Evolutionary conservation across 2,888 invertebrate species (phyloP).

Genomic region (Pachycephus smyrnensis): DNA sequence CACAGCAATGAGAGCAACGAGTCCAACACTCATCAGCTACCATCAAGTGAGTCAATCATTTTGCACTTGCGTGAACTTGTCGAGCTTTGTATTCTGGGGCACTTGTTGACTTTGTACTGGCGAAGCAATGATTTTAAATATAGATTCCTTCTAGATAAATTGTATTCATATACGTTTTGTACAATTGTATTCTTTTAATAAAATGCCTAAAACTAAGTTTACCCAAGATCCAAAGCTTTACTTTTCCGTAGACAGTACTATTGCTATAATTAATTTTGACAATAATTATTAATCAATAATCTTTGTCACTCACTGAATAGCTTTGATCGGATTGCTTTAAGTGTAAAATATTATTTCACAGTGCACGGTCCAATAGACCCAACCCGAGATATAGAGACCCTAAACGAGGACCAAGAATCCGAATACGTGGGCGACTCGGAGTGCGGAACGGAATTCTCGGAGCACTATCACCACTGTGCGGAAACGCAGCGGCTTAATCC

Average conservation of each 20-base stretch:
- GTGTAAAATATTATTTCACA: slow-evolving; percentile 36
- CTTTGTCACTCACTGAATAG: too few relatives aligned
- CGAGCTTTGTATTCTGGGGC: background rate
- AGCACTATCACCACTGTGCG: slow-evolving; percentile 70
- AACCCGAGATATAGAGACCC: slow-evolving; percentile 74
- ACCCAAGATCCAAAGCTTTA: background rate
- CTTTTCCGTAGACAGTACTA: background rate
- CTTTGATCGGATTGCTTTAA: background rate
- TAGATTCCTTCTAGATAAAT: background rate
- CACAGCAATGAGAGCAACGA: slow-evolving; percentile 87
- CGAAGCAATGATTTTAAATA: background rate
- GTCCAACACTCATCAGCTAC: slow-evolving; percentile 72
- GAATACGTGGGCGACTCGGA: slow-evolving; percentile 79
- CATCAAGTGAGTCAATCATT: slow-evolving; percentile 60
- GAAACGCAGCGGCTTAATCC: slow-evolving; percentile 72
- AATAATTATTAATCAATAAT: background rate
- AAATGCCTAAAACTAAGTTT: background rate
- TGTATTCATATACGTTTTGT: too few relatives aligned
- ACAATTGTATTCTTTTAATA: background rate
- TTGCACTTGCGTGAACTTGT: background rate
- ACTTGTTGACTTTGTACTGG: background rate
- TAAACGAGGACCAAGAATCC: slow-evolving; percentile 77
- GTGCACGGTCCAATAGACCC: slow-evolving; percentile 72
- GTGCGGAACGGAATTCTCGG: slow-evolving; percentile 72
- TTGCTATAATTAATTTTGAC: background rate